These are phyloP conservation scores for Monopis laevigella DNA, from an alignment of 2,888 invertebrate species.

Conservation along the genomic window DNA sequence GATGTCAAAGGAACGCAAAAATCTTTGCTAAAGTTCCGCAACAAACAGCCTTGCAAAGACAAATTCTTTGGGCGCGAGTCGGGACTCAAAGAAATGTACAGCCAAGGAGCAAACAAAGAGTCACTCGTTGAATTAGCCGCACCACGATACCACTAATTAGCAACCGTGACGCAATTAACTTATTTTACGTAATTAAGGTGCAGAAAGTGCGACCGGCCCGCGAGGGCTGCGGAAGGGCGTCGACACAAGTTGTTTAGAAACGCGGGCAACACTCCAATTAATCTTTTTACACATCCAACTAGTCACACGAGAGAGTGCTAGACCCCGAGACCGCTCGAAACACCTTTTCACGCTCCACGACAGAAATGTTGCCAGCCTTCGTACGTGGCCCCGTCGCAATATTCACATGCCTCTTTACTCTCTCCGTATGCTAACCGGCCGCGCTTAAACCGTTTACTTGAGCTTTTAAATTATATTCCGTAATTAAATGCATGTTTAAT, in stretches of 20 bases:
- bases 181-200: constrained; percentile 67
- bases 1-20: constrained; percentile 4
- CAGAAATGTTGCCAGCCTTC: constrained; percentile 56
- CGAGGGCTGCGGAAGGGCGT: constrained; percentile 39
- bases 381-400: constrained; percentile 58
- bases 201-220: constrained; percentile 55
- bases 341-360: constrained; percentile 30
- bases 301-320: constrained; percentile 52
- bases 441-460: constrained; percentile 8
- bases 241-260: constrained; percentile 50
- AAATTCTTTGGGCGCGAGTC: constrained; percentile 57
- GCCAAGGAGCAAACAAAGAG: constrained; percentile 54
- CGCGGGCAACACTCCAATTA: constrained; percentile 62
- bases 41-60: constrained; percentile 52
- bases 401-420: constrained; percentile 58
- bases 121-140: constrained; percentile 58
- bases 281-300: constrained; percentile 66
- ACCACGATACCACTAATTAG: constrained; percentile 62
- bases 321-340: constrained; percentile 22
- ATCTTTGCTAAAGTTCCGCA: constrained; percentile 31
- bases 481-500: constrained; percentile 33
- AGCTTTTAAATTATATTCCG: constrained; percentile 28
- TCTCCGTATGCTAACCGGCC: constrained; percentile 28
- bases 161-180: constrained; percentile 63
- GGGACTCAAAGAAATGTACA: constrained; percentile 49